Base-by-base conservation (phyloP, 2,797 vertebrate genomes). In the Apogon talboti region DNA sequence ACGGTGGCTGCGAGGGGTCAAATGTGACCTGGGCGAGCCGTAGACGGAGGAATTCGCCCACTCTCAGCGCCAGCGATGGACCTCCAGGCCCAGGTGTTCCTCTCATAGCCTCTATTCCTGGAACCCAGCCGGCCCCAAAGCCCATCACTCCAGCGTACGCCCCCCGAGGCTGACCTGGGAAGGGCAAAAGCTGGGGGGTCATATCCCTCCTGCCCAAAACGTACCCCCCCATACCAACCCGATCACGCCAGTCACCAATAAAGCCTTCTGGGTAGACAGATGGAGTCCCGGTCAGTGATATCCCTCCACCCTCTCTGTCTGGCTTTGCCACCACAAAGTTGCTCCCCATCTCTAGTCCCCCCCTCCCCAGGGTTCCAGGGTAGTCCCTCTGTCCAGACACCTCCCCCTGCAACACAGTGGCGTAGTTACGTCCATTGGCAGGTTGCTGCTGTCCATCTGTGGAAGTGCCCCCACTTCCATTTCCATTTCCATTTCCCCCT, bases 1-100 rank as follows among this genome's bases (percentile, higher is more conserved):
- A 97, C 0, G 96, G 96, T 0, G 96, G 96, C 82, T 95, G 95
- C 0, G 94, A 88, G 9, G 95, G 95, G 87, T 97, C 96, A 42
- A 94, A 93, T 1, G 95, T 96, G 41, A 95, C 95, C 89, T 96
- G 95, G 12, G 92, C 94, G 18, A 97, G 92, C 16, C 96, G 94
- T 48, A 95, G 87, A 0, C 93, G 93, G 44, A 97, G 81, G 63
- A 96, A 95, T 86, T 94, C 94, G 0, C 95, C 95, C 54, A 96
- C 95, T 15, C 95, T 93, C 7, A 95, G 82, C 0, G 95, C 95
- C 72, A 95, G 67, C 41, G 94, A 94, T 55, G 92, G 92, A 37
- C 90, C 90, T 1, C 87, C 89, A 0, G 72, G 62, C 21, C 84
- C 88, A 0, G 86, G 76, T 0, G 72, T 48, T 30, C 87, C 92